Conservation (phyloP, 2,113 vertebrate species). For the Pterocles burchelli region DNA sequence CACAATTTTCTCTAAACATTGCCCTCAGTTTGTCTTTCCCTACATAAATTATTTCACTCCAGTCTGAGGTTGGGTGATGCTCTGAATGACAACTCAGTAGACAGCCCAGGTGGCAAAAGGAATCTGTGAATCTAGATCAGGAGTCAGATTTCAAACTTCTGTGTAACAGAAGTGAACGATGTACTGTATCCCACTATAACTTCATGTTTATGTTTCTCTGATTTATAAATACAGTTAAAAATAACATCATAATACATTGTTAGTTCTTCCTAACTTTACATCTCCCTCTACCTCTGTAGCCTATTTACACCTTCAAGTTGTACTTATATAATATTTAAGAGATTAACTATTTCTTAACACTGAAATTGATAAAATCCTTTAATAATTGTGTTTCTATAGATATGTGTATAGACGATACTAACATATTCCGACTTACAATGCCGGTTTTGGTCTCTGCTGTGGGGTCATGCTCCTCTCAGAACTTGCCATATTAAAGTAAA, state of each 20-base stretch:
- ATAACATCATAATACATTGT: background rate
- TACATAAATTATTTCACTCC: background rate
- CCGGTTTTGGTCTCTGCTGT: background rate
- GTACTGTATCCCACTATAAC: background rate
- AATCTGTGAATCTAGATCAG: background rate
- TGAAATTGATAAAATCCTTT: background rate
- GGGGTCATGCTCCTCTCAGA: background rate
- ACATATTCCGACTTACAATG: background rate
- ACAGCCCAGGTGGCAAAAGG: background rate
- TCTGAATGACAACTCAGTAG: background rate
- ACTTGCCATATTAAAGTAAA: background rate
- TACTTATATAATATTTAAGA: background rate
- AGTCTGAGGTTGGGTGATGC: background rate
- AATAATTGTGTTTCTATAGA: background rate
- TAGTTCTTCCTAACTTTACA: background rate
- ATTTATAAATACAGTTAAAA: background rate
- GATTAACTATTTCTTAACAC: background rate
- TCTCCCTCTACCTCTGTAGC: background rate
- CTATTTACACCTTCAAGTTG: background rate
- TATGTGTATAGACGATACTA: rapidly evolving
- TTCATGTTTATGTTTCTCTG: background rate
- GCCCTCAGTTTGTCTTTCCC: background rate
- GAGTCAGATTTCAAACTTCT: background rate
- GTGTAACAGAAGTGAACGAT: background rate
- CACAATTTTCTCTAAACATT: background rate